Conservation (phyloP, 2,888 invertebrate genomes). For the Capitulum mitella region DNA sequence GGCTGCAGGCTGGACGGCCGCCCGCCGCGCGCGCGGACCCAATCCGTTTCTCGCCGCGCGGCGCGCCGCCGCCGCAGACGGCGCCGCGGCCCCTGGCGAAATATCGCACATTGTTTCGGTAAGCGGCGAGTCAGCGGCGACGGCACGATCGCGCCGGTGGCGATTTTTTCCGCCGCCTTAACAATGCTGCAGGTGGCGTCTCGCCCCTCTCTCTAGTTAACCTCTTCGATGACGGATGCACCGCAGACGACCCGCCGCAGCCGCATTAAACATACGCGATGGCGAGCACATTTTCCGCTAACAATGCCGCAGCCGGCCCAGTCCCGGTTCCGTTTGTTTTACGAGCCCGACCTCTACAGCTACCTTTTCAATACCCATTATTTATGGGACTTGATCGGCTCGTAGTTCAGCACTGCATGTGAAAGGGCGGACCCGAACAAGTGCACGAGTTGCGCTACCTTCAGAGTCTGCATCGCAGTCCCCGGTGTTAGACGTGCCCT, state of each 20-base stretch:
- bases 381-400: neutral
- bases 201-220: neutral
- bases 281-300: neutral
- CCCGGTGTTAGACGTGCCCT: neutral
- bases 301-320: neutral
- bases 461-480: neutral
- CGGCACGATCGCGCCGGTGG: neutral
- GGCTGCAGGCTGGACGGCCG: neutral
- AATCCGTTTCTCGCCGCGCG: no score
- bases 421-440: neutral
- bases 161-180: neutral
- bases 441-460: neutral
- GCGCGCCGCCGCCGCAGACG: neutral
- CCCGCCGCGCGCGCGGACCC: neutral
- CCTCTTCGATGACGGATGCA: neutral
- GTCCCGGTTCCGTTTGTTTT: neutral
- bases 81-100: neutral
- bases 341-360: neutral
- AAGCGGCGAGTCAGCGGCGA: neutral
- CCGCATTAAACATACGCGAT: neutral
- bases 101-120: neutral
- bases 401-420: neutral
- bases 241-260: neutral
- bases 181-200: neutral
- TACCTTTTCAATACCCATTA: constrained; percentile 1